phyloP scores from a whole-genome alignment of 1,140 invertebrate species.

The Brachionus paranguensis region DNA sequence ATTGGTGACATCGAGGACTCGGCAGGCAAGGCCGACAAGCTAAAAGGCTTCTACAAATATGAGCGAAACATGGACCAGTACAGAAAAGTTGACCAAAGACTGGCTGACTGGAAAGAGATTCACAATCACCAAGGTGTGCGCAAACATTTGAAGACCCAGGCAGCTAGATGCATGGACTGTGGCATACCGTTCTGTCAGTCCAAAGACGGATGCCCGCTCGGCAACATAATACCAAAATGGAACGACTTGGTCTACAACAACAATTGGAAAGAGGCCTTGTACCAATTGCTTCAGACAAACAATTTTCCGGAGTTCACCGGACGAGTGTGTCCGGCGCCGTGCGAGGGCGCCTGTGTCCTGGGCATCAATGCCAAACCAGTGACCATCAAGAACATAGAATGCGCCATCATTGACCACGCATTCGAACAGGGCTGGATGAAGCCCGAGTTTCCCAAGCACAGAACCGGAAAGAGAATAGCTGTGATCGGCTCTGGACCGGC shows the following conservation, averaged over 20 bases:
- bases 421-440: slow-evolving; percentile 93
- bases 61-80: slow-evolving; percentile 77
- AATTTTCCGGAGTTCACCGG: slow-evolving; percentile 99
- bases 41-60: slow-evolving; percentile 90
- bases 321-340: slow-evolving; percentile 93
- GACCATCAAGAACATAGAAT: slow-evolving; percentile 98
- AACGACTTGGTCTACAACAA: slow-evolving; percentile 90
- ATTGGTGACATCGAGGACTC: slow-evolving; percentile 33
- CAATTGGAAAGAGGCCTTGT: slow-evolving; percentile 92
- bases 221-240: slow-evolving; percentile 98
- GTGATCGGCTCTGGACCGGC: slow-evolving; percentile 92
- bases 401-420: slow-evolving; percentile 94
- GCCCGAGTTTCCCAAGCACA: slow-evolving; percentile 65
- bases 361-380: slow-evolving; percentile 75
- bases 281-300: slow-evolving; percentile 91
- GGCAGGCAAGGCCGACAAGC: background rate
- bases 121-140: slow-evolving; percentile 79
- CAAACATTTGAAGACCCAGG: slow-evolving; percentile 79
- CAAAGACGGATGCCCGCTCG: slow-evolving; percentile 88
- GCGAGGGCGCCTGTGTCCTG: slow-evolving; percentile 93
- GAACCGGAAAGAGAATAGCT: slow-evolving; percentile 79
- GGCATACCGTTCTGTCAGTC: slow-evolving; percentile 98
- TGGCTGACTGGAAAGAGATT: slow-evolving; percentile 94
- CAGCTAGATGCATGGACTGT: slow-evolving; percentile 95
- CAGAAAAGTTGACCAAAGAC: slow-evolving; percentile 70